A percentile compares a stretch with the other conserved stretches of the same genome.
Conservation (phyloP, 2,113 vertebrate genomes). For the Gavialis gangeticus region DNA sequence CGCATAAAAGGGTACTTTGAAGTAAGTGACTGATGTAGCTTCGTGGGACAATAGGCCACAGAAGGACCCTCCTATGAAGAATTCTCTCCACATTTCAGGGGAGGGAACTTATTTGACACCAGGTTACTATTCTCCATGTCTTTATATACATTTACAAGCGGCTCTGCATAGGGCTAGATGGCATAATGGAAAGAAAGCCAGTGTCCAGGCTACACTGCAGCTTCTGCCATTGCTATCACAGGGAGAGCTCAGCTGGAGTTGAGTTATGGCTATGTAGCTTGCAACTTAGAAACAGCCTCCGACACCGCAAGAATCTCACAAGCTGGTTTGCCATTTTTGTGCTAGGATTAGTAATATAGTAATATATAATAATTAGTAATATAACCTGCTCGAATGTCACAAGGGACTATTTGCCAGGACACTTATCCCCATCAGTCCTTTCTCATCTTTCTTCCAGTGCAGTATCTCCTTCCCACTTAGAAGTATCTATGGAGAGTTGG, state of each 20-base stretch:
- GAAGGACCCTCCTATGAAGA: background rate
- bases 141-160: background rate
- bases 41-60: background rate
- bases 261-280: fast-evolving
- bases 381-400: background rate
- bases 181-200: background rate
- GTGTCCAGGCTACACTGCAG: background rate
- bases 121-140: background rate
- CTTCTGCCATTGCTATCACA: background rate
- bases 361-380: background rate
- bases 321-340: background rate
- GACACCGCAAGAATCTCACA: background rate
- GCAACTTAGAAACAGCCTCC: fast-evolving
- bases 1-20: constrained; percentile 50
- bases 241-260: background rate
- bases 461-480: background rate
- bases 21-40: constrained; percentile 3
- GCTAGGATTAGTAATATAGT: background rate
- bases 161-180: constrained; percentile 11
- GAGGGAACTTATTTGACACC: background rate
- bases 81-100: background rate
- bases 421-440: background rate
- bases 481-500: background rate
- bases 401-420: background rate
- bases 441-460: background rate